Evolutionary conservation across 2,113 vertebrate genomes (phyloP).

Genomic region (Orientallactaga bullata): DNA sequence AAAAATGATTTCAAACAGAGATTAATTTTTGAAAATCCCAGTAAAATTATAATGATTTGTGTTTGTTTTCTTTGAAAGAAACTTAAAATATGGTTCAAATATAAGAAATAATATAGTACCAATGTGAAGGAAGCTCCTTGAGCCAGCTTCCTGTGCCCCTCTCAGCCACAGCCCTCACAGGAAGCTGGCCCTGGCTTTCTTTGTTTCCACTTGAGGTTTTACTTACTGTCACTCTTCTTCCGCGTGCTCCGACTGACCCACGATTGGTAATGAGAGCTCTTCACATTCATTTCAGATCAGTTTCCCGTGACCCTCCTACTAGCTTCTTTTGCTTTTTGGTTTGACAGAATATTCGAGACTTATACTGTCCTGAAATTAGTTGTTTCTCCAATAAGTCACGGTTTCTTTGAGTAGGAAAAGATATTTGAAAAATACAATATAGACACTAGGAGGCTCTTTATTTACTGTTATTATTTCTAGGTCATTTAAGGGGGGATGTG

Average conservation of each 20-base stretch:
- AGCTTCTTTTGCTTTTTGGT: background rate
- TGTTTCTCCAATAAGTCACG: background rate
- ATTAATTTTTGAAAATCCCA: background rate
- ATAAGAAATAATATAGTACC: background rate
- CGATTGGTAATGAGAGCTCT: background rate
- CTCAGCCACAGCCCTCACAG: background rate
- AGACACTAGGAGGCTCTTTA: background rate
- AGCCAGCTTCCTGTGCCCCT: background rate
- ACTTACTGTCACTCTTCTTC: background rate
- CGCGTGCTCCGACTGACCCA: background rate
- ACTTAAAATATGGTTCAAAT: background rate
- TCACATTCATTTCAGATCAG: background rate
- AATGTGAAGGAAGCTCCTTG: background rate
- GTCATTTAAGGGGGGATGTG: background rate
- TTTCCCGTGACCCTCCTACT: background rate
- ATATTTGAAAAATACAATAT: background rate
- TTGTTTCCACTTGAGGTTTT: background rate
- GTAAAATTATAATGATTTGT: background rate
- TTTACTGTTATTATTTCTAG: background rate
- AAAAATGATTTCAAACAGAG: background rate
- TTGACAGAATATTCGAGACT: background rate
- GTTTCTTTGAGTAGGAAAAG: background rate
- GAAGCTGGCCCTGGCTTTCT: background rate
- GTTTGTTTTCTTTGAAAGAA: constrained; percentile 15
- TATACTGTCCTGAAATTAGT: background rate